Percentiles rank a stretch among this genome's conserved stretches.
Evolutionary conservation across 2,113 vertebrate species (phyloP).

Genomic region (Elaphurus davidianus): DNA sequence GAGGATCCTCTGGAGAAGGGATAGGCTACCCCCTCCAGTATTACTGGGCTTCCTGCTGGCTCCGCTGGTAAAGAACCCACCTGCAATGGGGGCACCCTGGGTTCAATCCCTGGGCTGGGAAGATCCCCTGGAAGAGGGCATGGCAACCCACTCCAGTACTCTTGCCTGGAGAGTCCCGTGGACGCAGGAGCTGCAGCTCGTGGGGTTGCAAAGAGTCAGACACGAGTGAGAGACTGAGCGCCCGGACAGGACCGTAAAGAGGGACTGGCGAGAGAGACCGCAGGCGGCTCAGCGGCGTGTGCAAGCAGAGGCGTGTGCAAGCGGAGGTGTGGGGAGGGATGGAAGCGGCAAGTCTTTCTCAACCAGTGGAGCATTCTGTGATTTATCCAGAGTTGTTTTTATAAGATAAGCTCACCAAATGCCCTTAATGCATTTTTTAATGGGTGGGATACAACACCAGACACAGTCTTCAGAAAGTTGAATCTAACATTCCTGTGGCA

Average conservation of each 20-base stretch:
- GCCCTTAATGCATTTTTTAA: background rate
- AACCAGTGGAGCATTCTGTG: background rate
- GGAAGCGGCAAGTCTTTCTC: background rate
- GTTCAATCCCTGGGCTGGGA: background rate
- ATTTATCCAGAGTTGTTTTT: background rate
- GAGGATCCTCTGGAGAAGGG: background rate
- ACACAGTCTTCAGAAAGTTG: background rate
- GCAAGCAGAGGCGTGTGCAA: no score
- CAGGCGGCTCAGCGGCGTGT: no score
- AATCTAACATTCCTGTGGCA: background rate
- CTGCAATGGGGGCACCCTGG: background rate
- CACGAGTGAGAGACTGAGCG: fast-evolving
- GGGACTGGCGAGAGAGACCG: background rate
- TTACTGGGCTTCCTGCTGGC: background rate
- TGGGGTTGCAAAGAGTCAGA: background rate
- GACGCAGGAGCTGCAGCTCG: background rate
- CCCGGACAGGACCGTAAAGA: background rate
- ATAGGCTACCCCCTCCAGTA: background rate
- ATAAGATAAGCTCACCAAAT: background rate
- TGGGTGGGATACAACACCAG: background rate
- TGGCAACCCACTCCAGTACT: background rate
- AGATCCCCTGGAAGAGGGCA: background rate
- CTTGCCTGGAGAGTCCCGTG: background rate
- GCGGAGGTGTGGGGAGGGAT: no score
- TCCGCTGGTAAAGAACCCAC: fast-evolving